Conservation (phyloP, 2,113 vertebrate genomes). For the Hippocampus barbouri region DNA sequence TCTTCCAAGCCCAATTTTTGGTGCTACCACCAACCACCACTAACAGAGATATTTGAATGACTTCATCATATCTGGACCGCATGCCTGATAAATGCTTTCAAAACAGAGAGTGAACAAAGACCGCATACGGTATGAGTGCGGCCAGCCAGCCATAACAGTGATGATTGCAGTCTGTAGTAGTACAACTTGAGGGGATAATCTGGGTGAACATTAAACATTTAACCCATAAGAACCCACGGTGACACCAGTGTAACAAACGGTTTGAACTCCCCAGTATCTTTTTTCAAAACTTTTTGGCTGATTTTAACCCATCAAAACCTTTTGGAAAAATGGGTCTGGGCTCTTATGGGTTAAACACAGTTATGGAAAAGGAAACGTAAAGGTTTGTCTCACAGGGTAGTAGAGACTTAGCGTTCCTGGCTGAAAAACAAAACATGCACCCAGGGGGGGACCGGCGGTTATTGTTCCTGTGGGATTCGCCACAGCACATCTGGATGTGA, state of each 20-base stretch:
- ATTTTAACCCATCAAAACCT: too few species aligned
- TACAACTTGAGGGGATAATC: not conserved
- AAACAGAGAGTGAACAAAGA: not conserved
- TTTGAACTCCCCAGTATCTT: too few species aligned
- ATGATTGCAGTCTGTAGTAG: not conserved
- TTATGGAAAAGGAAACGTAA: not conserved
- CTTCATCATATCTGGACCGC: not conserved
- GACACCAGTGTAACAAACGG: too few species aligned
- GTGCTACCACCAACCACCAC: not conserved
- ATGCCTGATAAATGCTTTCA: not conserved
- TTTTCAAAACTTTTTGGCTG: too few species aligned
- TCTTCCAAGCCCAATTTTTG: not conserved
- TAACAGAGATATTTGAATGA: not conserved
- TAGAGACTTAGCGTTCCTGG: slow-evolving; percentile 1
- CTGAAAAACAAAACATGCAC: slow-evolving; percentile 56
- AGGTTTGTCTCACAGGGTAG: not conserved
- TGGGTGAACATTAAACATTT: not conserved
- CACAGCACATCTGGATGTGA: slow-evolving; percentile 72
- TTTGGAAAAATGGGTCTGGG: too few species aligned
- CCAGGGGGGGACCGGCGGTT: slow-evolving; percentile 21
- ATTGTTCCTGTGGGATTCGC: slow-evolving; percentile 54
- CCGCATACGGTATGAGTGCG: not conserved
- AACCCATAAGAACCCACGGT: too few species aligned
- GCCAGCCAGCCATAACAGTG: not conserved
- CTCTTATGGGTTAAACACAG: too few species aligned